Percentiles rank a stretch among this genome's conserved stretches.
Conservation (phyloP, 2,797 vertebrate species). For the Poecilia picta region DNA sequence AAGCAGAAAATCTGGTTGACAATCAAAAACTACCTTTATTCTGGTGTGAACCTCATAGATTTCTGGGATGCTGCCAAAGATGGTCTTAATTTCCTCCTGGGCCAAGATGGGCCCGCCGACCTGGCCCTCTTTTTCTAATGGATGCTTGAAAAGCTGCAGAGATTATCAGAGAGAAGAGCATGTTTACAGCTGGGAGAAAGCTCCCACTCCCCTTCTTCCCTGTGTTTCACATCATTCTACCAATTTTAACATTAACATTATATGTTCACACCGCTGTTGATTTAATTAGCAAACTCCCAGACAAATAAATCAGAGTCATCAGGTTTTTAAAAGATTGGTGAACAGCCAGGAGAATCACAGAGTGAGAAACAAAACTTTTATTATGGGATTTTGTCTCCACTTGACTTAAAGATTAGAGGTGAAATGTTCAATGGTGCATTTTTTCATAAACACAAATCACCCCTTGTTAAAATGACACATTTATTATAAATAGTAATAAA, state of each 20-base stretch:
- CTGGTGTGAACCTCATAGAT: constrained; percentile 95
- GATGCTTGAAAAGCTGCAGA: constrained; percentile 92
- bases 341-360: too few species aligned
- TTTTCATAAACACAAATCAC: too few species aligned
- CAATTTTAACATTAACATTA: background rate
- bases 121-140: constrained; percentile 93
- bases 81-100: constrained; percentile 96
- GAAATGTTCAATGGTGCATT: too few species aligned
- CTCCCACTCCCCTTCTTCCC: background rate
- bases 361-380: too few species aligned
- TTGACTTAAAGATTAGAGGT: too few species aligned
- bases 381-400: too few species aligned
- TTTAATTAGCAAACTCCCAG: too few species aligned
- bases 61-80: constrained; percentile 98
- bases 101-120: constrained; percentile 96
- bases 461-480: too few species aligned
- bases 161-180: background rate
- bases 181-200: background rate
- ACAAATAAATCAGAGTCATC: too few species aligned
- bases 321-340: too few species aligned
- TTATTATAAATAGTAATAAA: too few species aligned
- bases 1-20: background rate
- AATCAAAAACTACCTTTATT: constrained; percentile 86
- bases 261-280: too few species aligned
- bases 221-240: background rate